Percentiles rank a stretch among this genome's conserved stretches.
phyloP scores from a whole-genome alignment of 2,888 invertebrate genomes.

The Parnassius apollo region DNA sequence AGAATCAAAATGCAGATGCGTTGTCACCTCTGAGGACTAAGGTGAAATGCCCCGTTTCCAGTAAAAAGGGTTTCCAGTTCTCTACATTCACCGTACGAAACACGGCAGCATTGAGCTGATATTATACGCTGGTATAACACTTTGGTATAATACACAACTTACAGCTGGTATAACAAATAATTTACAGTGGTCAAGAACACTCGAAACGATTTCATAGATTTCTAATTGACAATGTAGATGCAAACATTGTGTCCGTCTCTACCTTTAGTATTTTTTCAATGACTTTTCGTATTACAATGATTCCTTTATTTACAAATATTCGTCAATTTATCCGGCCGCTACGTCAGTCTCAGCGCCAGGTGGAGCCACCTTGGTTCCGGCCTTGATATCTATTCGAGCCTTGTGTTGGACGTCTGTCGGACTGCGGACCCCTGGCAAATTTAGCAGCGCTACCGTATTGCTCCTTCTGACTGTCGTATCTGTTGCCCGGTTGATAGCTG shows the following conservation, averaged over 20 bases:
- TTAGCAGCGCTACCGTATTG: slow-evolving; percentile 29
- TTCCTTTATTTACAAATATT: slow-evolving; percentile 9
- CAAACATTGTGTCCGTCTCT: background rate
- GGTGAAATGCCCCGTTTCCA: too few relatives aligned
- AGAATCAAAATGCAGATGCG: too few relatives aligned
- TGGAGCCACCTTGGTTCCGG: slow-evolving; percentile 28
- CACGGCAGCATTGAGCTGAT: too few relatives aligned
- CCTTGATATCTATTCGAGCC: slow-evolving; percentile 33
- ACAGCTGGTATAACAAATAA: too few relatives aligned
- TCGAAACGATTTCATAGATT: too few relatives aligned
- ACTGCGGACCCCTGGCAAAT: slow-evolving; percentile 27
- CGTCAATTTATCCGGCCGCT: background rate
- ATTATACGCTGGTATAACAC: too few relatives aligned
- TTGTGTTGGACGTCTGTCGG: slow-evolving; percentile 31
- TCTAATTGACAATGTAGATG: too few relatives aligned
- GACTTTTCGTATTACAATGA: background rate
- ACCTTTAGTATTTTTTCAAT: background rate
- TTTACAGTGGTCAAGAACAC: too few relatives aligned
- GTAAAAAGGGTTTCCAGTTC: too few relatives aligned
- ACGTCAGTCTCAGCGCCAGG: slow-evolving; percentile 34
- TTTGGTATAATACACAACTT: too few relatives aligned
- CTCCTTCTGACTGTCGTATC: slow-evolving; percentile 34
- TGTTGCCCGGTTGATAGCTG: slow-evolving; percentile 16
- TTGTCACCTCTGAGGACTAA: too few relatives aligned
- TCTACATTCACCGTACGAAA: too few relatives aligned